phyloP scores from a whole-genome alignment of 35 echinoderm and acorn worm species.

The Heliocidaris tuberculata region DNA sequence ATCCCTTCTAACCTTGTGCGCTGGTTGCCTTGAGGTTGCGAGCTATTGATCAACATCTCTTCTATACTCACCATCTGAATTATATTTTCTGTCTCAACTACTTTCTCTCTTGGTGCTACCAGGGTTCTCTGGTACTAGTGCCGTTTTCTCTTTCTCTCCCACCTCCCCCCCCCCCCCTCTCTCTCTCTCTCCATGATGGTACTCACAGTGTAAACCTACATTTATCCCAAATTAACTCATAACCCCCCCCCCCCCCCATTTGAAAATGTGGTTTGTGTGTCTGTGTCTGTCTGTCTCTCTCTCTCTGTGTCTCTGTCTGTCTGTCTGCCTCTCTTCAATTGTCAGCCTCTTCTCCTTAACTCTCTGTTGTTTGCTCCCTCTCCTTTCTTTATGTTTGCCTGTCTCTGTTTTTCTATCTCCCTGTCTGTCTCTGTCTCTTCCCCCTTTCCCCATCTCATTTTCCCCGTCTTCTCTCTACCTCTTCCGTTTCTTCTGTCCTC shows the following conservation, averaged over 20 bases:
- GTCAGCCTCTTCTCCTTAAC: background rate
- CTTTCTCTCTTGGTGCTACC: background rate
- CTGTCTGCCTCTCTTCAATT: no score
- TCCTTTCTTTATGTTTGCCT: background rate
- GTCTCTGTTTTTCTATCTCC: background rate
- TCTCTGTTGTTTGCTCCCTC: background rate
- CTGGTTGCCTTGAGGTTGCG: background rate
- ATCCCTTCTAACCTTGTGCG: background rate
- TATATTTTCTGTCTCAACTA: background rate
- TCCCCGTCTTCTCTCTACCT: background rate
- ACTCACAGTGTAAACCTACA: no score
- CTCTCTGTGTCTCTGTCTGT: no score
- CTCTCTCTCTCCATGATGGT: no score
- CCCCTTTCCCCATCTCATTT: background rate
- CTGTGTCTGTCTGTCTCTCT: no score
- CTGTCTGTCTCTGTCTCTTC: background rate
- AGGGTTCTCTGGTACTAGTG: no score
- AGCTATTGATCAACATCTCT: background rate
- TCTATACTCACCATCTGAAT: background rate
- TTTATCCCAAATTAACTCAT: no score
- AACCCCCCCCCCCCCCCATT: no score
- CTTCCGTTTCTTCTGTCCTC: background rate
- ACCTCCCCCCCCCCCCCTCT: no score
- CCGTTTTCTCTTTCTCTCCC: no score
- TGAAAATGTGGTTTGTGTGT: no score